Evolutionary conservation across 2,797 vertebrate genomes (phyloP), one percentile per base, ranked within the genome.

Genomic region (Micrastur ruficollis): DNA sequence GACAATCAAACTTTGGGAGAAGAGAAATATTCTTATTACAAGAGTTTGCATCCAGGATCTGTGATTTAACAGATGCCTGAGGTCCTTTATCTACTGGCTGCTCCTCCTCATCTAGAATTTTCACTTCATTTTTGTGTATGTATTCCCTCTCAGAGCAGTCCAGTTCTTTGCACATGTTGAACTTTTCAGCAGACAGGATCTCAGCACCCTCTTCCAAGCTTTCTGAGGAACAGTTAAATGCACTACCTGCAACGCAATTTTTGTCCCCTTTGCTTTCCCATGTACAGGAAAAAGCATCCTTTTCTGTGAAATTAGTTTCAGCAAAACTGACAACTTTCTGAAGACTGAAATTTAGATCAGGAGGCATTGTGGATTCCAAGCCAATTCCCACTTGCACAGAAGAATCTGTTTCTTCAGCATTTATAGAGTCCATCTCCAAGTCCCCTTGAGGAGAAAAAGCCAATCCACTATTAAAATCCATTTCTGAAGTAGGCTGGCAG

Each of bases 201-300:
- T 95, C 97, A 52, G 86, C 75, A 63, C 59, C 14, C 22, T 96
- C 95, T 44, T 78, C 42, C 42, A 81, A 90, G 36, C 55, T 81
- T 49, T 40, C 86, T 11, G 68, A 61, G 53, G 93, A 49, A 32
- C 27, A 83, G 19, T 38, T 47, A 27, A 65, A 68, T 40, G 49
- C 10, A 31, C 36, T 66, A 9, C 11, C 66, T 0, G 2, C 46
- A 49, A 29, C 1, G 16, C 11, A 42, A 11, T 8, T 81, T 81
- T 26, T 6, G 50, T 46, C 26, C 72, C 68, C 79, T 53, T 68
- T 86, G 16, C 87, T 86, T 80, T 78, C 62, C 21, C 29, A 50
- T 23, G 20, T 44, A 52, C 2, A 15, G 1, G 47, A 74, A 61
- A 91, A 91, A 52, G 81, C 25, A 23, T 44, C 19, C 7, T 56